Base-by-base conservation (phyloP, 2,113 vertebrate species). In the Oplegnathus fasciatus region DNA sequence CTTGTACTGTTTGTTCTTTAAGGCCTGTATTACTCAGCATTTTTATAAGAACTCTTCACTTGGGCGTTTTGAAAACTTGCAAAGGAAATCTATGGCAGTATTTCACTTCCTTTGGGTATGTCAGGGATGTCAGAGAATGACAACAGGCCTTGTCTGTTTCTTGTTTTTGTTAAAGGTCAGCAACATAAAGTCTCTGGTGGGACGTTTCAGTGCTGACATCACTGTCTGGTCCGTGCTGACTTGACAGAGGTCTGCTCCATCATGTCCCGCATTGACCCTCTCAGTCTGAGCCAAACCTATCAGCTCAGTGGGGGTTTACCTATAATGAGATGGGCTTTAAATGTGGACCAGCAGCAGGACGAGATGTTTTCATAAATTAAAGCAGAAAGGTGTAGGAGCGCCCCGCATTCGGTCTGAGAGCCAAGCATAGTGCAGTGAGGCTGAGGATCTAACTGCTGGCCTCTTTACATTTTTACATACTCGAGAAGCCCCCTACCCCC, bases 201-300 rank as follows among this genome's bases (percentile, higher is more conserved):
- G 64, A 55, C 17, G n/a, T 46, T 37, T 18, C 58, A 70, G 64
- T 48, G 67, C 73, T 86, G 75, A 77, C 82, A 78, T 91, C 72
- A 65, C 83, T 30, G 69, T 83, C 84, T 64, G 85, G n/a, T 87
- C 83, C 9, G 9, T 50, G 60, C 75, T 75, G 84, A 86, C 76
- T 83, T 3, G 50, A 76, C 71, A 14, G 22, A 60, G 62, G 30
- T 80, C 70, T 60, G 22, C 61, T 0, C 44, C 0, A 2, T 71
- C 62, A 48, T 71, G 71, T 40, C 62, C 30, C 6, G 4, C 2
- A 4, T 40, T 78, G 70, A 86, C 64, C 60, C 71, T 52, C 72
- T 83, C 76, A 58, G 58, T 57, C 75, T 70, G 68, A 91, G 73
- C 26, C 81, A 72, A 88, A 77, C 75, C 26, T 44, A 78, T 84